Evolutionary conservation across 2,113 vertebrate genomes (phyloP).

Genomic region (Phodopus roborovskii): DNA sequence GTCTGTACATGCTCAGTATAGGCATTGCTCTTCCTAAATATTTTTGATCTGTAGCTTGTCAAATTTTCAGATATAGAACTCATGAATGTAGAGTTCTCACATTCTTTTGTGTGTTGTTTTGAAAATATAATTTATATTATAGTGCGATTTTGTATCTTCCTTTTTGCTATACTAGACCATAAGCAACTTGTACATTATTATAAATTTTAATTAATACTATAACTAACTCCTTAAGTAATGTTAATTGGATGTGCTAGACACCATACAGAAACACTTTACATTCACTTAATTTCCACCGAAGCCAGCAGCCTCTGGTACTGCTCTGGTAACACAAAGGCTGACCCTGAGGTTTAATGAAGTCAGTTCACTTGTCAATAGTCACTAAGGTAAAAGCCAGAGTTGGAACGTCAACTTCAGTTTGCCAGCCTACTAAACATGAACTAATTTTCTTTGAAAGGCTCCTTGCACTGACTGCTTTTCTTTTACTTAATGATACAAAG

Average conservation of each 20-base stretch:
- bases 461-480: not conserved
- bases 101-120: not conserved
- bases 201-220: not conserved
- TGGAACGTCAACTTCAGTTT: not conserved
- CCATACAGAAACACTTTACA: not conserved
- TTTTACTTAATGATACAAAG: conserved; percentile 37
- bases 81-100: not conserved
- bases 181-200: not conserved
- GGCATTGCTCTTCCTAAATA: not conserved
- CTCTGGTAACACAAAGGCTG: not conserved
- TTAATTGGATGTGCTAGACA: not conserved
- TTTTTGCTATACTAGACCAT: not conserved
- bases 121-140: not conserved
- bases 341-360: not conserved
- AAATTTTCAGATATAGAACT: not conserved
- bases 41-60: not conserved
- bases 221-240: not conserved
- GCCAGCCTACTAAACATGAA: not conserved
- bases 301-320: not conserved
- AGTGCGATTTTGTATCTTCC: not conserved
- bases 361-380: not conserved
- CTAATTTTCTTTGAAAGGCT: not conserved
- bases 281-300: not conserved
- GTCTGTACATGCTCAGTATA: not conserved
- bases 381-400: not conserved